Evolutionary conservation across 2,113 vertebrate species (phyloP).

Genomic region (Ancistrus triradiatus): DNA sequence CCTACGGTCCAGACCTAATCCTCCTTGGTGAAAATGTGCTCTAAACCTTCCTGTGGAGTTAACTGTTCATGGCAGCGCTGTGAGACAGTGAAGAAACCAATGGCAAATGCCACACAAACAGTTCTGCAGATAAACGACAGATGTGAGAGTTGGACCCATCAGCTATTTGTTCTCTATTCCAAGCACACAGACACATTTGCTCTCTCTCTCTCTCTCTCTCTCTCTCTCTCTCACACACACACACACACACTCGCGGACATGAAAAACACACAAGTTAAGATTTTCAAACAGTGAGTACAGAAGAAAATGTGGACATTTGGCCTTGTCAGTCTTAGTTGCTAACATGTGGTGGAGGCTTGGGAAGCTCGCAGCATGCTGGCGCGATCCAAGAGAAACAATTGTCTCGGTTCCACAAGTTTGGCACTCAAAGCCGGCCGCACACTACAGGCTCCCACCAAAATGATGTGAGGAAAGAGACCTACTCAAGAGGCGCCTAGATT

Average conservation of each 20-base stretch:
- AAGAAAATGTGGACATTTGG: slow-evolving; percentile 24
- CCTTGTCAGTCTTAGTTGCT: slow-evolving; percentile 39
- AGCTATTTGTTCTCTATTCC: slow-evolving; percentile 16
- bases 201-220: neutral
- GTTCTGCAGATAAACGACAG: slow-evolving; percentile 11
- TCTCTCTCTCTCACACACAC: neutral
- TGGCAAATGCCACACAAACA: slow-evolving; percentile 18
- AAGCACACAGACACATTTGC: too few relatives aligned
- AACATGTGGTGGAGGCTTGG: slow-evolving; percentile 41
- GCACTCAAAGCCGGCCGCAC: slow-evolving; percentile 15
- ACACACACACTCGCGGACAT: slow-evolving; percentile 7
- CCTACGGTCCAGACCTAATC: too few relatives aligned
- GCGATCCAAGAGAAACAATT: slow-evolving; percentile 22
- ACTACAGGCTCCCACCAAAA: slow-evolving; percentile 7
- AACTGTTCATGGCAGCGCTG: too few relatives aligned
- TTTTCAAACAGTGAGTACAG: slow-evolving; percentile 34
- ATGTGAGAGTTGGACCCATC: slow-evolving; percentile 27
- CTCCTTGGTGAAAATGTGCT: too few relatives aligned
- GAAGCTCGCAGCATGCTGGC: slow-evolving; percentile 20
- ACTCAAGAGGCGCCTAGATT: slow-evolving; percentile 20
- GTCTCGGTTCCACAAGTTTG: slow-evolving; percentile 26
- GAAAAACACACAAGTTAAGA: slow-evolving; percentile 16
- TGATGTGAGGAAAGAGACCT: slow-evolving; percentile 18
- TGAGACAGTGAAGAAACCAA: slow-evolving; percentile 6
- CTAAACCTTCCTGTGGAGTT: too few relatives aligned